Evolutionary conservation across 2,797 vertebrate species (phyloP).

Genomic region (Sebastes steindachneri): DNA sequence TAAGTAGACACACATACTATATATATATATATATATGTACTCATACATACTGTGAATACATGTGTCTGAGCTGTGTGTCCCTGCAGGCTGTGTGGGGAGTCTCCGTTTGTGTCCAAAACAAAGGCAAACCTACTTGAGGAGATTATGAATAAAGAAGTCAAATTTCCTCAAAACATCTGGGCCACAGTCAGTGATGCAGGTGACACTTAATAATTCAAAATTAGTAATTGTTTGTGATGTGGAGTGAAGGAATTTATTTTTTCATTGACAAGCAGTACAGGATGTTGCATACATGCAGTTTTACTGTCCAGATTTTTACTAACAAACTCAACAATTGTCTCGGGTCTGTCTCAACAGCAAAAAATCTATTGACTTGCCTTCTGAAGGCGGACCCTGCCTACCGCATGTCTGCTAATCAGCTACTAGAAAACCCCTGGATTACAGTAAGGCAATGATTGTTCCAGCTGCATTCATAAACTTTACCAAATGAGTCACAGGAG

Average conservation of each 20-base stretch:
- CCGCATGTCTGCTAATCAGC: constrained; percentile 86
- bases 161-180: constrained; percentile 82
- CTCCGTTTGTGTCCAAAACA: constrained; percentile 84
- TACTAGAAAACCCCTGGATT: constrained; percentile 86
- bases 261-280: neutral
- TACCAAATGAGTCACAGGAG: constrained; percentile 16
- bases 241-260: neutral
- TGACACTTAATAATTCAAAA: constrained; percentile 46
- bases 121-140: constrained; percentile 85
- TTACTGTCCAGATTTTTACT: neutral
- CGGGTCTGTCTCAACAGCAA: constrained; percentile 77
- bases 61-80: constrained; percentile 26
- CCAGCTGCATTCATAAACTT: constrained; percentile 30
- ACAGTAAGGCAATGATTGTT: constrained; percentile 72
- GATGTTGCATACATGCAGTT: neutral
- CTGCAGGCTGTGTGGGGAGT: constrained; percentile 85
- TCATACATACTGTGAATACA: neutral
- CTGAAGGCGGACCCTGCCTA: constrained; percentile 86
- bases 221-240: neutral
- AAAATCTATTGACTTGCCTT: constrained; percentile 81
- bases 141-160: constrained; percentile 82
- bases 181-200: constrained; percentile 82
- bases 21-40: neutral
- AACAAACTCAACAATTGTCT: constrained; percentile 21
- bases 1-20: constrained; percentile 77